Conservation (phyloP, 2,888 invertebrate species). For the Rotaria socialis region DNA sequence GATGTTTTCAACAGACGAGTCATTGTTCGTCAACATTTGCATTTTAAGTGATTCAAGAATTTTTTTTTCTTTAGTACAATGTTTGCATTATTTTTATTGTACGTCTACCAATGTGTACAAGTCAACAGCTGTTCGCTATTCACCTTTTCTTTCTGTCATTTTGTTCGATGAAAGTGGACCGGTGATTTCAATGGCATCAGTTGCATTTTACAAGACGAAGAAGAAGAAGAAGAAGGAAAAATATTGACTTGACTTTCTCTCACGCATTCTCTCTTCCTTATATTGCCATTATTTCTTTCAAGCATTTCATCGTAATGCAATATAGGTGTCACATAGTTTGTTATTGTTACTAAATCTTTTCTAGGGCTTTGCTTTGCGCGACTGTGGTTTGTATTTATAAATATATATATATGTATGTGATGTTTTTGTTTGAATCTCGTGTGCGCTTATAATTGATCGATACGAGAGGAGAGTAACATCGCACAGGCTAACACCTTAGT, state of each 20-base stretch:
- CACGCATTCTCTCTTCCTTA: not conserved
- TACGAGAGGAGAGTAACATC: constrained; percentile 1
- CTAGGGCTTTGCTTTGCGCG: not conserved
- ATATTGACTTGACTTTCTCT: not conserved
- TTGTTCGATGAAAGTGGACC: not conserved
- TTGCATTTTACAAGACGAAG: not conserved
- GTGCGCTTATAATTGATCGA: constrained; percentile 13
- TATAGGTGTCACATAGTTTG: not conserved
- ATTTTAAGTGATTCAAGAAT: not conserved
- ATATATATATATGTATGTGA: not conserved
- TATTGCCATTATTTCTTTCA: not conserved
- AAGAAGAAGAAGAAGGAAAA: not conserved
- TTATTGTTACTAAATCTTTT: constrained; percentile 2
- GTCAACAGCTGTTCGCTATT: not conserved
- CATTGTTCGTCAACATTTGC: not conserved
- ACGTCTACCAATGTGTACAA: not conserved
- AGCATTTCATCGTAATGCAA: not conserved
- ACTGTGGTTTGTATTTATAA: not conserved
- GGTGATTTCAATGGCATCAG: not conserved
- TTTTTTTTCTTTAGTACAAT: not conserved
- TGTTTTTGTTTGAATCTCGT: constrained; percentile 1
- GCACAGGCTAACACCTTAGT: not conserved
- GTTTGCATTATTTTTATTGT: not conserved
- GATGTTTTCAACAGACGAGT: not conserved
- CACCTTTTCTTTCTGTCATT: not conserved